These are phyloP conservation scores for Parambassis ranga DNA, from an alignment of 2,797 vertebrate genomes.

Conservation along the genomic window DNA sequence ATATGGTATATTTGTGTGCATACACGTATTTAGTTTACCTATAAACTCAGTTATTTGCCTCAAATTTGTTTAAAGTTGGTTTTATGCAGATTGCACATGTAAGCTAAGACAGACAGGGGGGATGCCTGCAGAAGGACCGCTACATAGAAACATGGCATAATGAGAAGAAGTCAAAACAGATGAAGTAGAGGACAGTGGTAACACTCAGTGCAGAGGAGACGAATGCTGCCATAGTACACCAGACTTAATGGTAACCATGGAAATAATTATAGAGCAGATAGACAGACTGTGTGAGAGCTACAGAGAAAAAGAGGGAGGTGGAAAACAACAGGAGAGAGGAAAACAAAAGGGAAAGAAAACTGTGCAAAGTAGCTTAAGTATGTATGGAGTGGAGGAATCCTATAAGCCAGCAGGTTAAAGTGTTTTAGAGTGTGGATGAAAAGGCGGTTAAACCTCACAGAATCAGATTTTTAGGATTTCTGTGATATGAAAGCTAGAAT, in stretches of 20 bases:
- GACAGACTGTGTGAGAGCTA: slow-evolving; percentile 56
- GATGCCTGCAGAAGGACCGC: slow-evolving; percentile 11
- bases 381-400: slow-evolving; percentile 44
- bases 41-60: too few species aligned
- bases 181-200: slow-evolving; percentile 48
- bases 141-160: background rate
- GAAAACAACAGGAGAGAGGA: slow-evolving; percentile 9
- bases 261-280: slow-evolving; percentile 84
- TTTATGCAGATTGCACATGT: slow-evolving; percentile 33
- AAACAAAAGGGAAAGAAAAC: slow-evolving; percentile 25
- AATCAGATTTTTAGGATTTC: too few species aligned
- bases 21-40: too few species aligned
- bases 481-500: too few species aligned
- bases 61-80: slow-evolving; percentile 33
- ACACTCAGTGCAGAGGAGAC: slow-evolving; percentile 58
- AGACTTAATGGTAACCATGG: slow-evolving; percentile 84
- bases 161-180: slow-evolving; percentile 20
- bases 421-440: too few species aligned
- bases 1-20: background rate
- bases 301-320: slow-evolving; percentile 19
- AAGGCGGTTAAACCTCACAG: background rate
- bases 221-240: slow-evolving; percentile 76
- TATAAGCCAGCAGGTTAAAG: too few species aligned
- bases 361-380: slow-evolving; percentile 42
- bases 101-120: slow-evolving; percentile 1